phyloP scores from a whole-genome alignment of 1,140 invertebrate genomes.

The Dermatophagoides farinae region DNA sequence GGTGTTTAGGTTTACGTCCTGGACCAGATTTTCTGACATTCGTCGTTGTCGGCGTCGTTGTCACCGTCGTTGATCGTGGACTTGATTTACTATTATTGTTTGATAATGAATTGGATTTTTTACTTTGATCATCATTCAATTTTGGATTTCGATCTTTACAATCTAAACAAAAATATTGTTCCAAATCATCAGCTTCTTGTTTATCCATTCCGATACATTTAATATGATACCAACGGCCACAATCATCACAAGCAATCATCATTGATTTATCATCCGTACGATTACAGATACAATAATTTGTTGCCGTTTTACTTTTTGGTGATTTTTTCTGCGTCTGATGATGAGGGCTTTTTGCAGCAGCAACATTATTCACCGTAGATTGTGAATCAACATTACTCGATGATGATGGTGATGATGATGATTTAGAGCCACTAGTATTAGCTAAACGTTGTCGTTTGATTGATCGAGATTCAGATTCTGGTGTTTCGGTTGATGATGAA shows the following conservation, averaged over 20 bases:
- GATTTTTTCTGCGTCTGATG: not conserved
- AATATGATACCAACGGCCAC: conserved; percentile 95
- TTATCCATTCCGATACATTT: conserved; percentile 86
- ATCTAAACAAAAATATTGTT: conserved; percentile 62
- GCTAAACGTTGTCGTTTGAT: too few relatives aligned
- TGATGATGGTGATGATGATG: not conserved
- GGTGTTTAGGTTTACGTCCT: not conserved
- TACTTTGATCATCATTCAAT: not conserved
- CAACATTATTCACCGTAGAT: not conserved
- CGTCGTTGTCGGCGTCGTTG: too few relatives aligned
- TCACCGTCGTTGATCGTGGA: too few relatives aligned
- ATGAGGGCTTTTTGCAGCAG: not conserved
- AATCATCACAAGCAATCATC: conserved; percentile 90
- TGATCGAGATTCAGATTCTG: too few relatives aligned
- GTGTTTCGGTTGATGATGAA: too few relatives aligned
- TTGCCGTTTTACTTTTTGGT: conserved; percentile 23
- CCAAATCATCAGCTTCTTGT: conserved; percentile 68
- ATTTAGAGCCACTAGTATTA: not conserved
- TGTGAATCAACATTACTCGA: not conserved
- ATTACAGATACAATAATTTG: conserved; percentile 75
- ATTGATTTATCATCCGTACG: conserved; percentile 89
- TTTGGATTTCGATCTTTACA: conserved; percentile 30
- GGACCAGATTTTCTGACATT: not conserved
- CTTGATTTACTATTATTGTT: not conserved
- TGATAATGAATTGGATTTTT: not conserved